These are phyloP conservation scores for Euspilapteryx auroguttella DNA, from an alignment of 2,888 invertebrate genomes.

Conservation along the genomic window DNA sequence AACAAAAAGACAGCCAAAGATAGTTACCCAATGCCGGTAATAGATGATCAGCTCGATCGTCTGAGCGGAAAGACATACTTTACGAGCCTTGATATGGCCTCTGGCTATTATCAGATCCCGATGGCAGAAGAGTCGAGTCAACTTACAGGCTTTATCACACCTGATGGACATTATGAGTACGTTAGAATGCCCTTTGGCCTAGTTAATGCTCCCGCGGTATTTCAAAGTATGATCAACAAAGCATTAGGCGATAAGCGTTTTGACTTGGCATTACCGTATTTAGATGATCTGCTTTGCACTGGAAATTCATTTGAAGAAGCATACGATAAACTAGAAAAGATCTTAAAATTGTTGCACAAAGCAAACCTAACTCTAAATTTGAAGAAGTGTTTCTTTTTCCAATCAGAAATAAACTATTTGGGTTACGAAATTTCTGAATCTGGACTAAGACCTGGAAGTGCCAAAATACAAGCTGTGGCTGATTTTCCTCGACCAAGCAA, in stretches of 20 bases:
- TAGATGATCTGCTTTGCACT: not conserved
- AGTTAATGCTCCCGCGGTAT: not conserved
- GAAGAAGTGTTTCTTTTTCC: not conserved
- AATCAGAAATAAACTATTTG: conserved; percentile 9
- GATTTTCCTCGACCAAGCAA: not conserved
- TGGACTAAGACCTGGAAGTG: not conserved
- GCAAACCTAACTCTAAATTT: not conserved
- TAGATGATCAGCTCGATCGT: not conserved
- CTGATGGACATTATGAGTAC: not conserved
- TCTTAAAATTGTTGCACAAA: not conserved
- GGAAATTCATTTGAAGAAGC: not conserved
- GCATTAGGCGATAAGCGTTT: not conserved
- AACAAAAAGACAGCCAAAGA: not conserved
- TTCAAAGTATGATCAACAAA: not conserved
- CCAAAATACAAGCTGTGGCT: not conserved
- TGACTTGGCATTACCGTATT: not conserved
- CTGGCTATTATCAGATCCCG: not conserved
- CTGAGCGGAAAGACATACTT: not conserved
- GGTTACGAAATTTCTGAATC: not conserved
- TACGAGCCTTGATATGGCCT: not conserved
- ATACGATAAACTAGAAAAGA: not conserved
- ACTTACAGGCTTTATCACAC: not conserved
- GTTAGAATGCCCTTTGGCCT: not conserved
- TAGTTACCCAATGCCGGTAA: not conserved
- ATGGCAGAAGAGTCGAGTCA: conserved; percentile 6